A percentile compares a stretch with the other conserved stretches of the same genome.
These are phyloP conservation scores for Diplazon laetatorius DNA, from an alignment of 2,888 invertebrate genomes.

Conservation along the genomic window DNA sequence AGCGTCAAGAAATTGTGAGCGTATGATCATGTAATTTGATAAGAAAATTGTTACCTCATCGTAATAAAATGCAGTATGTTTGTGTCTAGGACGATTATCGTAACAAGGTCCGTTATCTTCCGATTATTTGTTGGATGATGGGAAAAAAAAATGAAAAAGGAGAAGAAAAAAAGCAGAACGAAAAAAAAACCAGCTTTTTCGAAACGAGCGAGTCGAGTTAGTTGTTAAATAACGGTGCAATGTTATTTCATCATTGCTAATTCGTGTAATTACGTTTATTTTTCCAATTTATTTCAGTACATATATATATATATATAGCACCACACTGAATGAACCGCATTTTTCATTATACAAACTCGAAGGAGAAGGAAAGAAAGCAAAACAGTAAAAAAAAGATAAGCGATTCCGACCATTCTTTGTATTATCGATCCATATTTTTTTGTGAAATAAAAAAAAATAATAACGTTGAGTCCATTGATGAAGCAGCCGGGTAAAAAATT, in stretches of 20 bases:
- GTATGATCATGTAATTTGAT: slow-evolving; percentile 83
- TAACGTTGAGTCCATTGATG: too few relatives aligned
- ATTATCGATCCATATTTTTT: too few relatives aligned
- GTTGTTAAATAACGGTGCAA: slow-evolving; percentile 71
- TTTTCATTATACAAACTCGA: slow-evolving; percentile 81
- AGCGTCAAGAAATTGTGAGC: slow-evolving; percentile 82
- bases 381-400: too few relatives aligned
- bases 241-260: slow-evolving; percentile 81
- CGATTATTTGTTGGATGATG: slow-evolving; percentile 79
- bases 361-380: slow-evolving; percentile 20
- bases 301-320: too few relatives aligned
- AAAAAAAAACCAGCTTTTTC: slow-evolving; percentile 45
- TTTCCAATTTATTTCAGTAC: slow-evolving; percentile 83
- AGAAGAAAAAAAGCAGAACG: slow-evolving; percentile 2
- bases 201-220: slow-evolving; percentile 56
- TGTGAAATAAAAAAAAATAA: too few relatives aligned
- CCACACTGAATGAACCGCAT: slow-evolving; percentile 83
- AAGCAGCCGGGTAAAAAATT: too few relatives aligned
- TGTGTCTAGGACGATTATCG: slow-evolving; percentile 76
- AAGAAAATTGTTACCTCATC: slow-evolving; percentile 83
- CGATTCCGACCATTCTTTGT: too few relatives aligned
- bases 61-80: slow-evolving; percentile 75
- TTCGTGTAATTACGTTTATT: slow-evolving; percentile 82
- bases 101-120: slow-evolving; percentile 74
- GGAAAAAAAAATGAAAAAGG: slow-evolving; percentile 37